These are phyloP conservation scores for Drosophila punjabiensis DNA, from an alignment of 1,140 invertebrate genomes.

Conservation along the genomic window DNA sequence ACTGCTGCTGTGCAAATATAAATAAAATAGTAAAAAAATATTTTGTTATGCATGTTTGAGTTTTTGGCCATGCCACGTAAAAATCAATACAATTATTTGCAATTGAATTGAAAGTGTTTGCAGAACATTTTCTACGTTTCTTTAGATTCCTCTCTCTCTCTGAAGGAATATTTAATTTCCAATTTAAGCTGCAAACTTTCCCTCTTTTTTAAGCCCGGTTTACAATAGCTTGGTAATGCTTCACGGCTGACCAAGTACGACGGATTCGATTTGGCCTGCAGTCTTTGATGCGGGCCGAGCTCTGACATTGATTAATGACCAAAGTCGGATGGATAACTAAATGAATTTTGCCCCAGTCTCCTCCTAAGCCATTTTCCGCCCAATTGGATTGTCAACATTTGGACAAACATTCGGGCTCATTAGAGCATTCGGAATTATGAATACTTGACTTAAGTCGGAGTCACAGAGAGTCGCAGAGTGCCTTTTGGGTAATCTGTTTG, in stretches of 20 bases:
- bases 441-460: conserved; percentile 57
- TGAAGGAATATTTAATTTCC: conserved; percentile 14
- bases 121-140: background rate
- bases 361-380: conserved; percentile 63
- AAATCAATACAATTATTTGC: conserved; percentile 51
- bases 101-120: conserved; percentile 2
- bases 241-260: conserved; percentile 35
- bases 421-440: conserved; percentile 72
- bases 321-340: conserved; percentile 22
- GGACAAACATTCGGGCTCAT: conserved; percentile 77
- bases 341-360: conserved; percentile 20
- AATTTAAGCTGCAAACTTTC: conserved; percentile 60
- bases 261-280: conserved; percentile 36
- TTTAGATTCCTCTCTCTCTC: background rate
- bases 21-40: conserved; percentile 40
- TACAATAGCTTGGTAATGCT: conserved; percentile 39
- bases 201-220: conserved; percentile 17
- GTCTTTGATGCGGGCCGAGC: conserved; percentile 35
- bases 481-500: conserved; percentile 57
- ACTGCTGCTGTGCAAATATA: conserved; percentile 38
- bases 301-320: conserved; percentile 72
- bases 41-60: conserved; percentile 46
- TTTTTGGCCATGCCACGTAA: conserved; percentile 18
- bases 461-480: conserved; percentile 18
- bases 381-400: conserved; percentile 78